Percentiles rank a stretch among this genome's conserved stretches.
These are phyloP conservation scores for Drosophila triauraria DNA, from an alignment of 1,140 invertebrate genomes.

Conservation along the genomic window DNA sequence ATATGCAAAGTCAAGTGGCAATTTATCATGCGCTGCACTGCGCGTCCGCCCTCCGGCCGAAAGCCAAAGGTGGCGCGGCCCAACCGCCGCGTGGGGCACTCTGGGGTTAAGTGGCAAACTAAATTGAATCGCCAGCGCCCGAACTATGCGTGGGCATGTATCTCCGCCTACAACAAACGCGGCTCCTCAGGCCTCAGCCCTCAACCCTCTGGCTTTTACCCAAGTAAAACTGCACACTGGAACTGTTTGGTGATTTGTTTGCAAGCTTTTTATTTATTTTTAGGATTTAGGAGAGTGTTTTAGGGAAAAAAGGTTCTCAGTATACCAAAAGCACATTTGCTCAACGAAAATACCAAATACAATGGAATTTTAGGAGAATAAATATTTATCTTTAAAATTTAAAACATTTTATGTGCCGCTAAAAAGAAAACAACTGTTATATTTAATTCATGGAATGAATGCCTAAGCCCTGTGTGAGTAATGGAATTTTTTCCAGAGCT, in stretches of 20 bases:
- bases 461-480: not conserved
- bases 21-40: slow-evolving; percentile 73
- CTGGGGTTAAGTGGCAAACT: slow-evolving; percentile 74
- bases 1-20: slow-evolving; percentile 82
- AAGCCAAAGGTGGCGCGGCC: slow-evolving; percentile 21
- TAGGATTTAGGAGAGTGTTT: not conserved
- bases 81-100: slow-evolving; percentile 26
- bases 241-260: not conserved
- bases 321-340: not conserved
- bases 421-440: not conserved
- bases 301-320: too few species aligned
- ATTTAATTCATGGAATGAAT: not conserved
- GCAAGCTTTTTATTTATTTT: slow-evolving; percentile 2
- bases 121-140: slow-evolving; percentile 65
- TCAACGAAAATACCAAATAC: not conserved
- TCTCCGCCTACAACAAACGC: slow-evolving; percentile 56
- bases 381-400: not conserved
- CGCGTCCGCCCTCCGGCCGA: slow-evolving; percentile 8
- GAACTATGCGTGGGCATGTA: slow-evolving; percentile 59
- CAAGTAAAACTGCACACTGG: slow-evolving; percentile 7
- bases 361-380: not conserved
- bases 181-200: not conserved
- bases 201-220: not conserved
- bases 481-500: not conserved
- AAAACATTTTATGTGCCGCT: too few species aligned